Evolutionary conservation across 2,797 vertebrate species (phyloP).

Genomic region (Clarias platycephalus): DNA sequence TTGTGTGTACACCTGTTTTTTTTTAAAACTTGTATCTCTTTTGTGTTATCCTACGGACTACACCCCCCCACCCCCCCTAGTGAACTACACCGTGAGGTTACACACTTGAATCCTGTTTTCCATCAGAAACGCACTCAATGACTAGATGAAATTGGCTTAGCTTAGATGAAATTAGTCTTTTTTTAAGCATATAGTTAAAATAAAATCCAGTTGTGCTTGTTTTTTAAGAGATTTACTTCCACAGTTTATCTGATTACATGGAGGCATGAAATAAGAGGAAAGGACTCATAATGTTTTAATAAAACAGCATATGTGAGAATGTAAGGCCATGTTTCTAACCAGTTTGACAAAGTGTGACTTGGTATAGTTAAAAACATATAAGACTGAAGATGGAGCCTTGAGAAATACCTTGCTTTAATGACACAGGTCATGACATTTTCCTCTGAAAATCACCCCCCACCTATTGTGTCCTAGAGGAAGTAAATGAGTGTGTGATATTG

Average conservation of each 20-base stretch:
- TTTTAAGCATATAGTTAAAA: neutral
- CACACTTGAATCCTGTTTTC: neutral
- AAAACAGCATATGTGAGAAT: neutral
- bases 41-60: neutral
- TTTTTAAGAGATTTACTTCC: neutral
- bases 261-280: neutral
- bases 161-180: neutral
- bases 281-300: neutral
- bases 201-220: neutral
- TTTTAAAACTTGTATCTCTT: neutral
- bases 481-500: neutral
- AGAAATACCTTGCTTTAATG: neutral
- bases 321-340: neutral
- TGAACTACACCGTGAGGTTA: neutral
- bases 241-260: neutral
- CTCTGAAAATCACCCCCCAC: neutral
- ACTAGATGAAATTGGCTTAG: neutral
- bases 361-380: neutral
- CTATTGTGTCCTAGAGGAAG: neutral
- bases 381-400: neutral
- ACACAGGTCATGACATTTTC: neutral
- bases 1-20: no score
- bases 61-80: no score
- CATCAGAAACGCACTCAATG: neutral
- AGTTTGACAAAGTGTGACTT: neutral